Evolutionary conservation across 2,113 vertebrate species (phyloP).

Genomic region (Miniopterus natalensis): DNA sequence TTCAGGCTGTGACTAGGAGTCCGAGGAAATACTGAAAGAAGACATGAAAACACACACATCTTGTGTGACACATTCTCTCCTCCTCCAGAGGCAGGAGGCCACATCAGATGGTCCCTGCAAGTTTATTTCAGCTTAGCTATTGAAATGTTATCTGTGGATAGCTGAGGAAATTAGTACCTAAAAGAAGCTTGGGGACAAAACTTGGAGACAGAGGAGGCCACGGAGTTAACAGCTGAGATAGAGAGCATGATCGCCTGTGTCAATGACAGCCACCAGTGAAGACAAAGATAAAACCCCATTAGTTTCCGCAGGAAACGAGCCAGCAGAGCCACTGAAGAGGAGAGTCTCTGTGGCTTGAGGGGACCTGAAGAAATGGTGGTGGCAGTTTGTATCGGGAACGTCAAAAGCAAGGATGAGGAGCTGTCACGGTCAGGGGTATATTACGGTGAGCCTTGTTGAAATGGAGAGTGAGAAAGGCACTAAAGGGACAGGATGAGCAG

Average conservation of each 20-base stretch:
- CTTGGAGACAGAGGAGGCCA: not conserved
- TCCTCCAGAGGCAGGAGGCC: not conserved
- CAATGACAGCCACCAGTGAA: not conserved
- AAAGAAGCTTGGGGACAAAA: not conserved
- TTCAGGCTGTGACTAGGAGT: not conserved
- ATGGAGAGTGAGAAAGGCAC: not conserved
- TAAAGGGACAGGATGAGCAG: not conserved
- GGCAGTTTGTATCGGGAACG: not conserved
- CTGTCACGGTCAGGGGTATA: not conserved
- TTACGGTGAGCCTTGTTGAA: not conserved
- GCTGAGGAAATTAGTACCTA: conserved; percentile 26
- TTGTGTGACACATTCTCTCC: not conserved
- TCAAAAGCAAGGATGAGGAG: not conserved
- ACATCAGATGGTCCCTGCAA: not conserved
- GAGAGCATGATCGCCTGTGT: not conserved
- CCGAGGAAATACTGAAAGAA: not conserved
- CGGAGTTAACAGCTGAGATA: not conserved
- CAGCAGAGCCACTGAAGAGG: not conserved
- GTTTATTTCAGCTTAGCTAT: not conserved
- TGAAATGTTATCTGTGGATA: not conserved
- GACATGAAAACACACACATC: not conserved
- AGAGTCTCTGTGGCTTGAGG: not conserved
- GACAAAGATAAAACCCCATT: not conserved
- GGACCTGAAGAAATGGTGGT: not conserved
- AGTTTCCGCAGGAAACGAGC: not conserved